phyloP scores from a whole-genome alignment of 2,113 vertebrate genomes.

The Carassius carassius region DNA sequence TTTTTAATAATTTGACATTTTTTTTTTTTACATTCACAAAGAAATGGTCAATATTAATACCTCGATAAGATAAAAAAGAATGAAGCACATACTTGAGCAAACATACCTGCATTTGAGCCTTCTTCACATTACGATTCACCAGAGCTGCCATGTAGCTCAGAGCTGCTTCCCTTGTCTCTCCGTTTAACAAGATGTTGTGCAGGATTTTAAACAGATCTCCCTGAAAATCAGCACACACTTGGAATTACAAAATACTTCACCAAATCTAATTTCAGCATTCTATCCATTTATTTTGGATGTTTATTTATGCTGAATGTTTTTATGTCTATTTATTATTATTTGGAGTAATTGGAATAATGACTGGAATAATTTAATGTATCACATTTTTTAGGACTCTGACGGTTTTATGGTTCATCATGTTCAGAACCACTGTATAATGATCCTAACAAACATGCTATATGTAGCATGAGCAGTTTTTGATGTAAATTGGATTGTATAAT shows the following conservation, averaged over 20 bases:
- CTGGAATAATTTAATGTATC: not conserved
- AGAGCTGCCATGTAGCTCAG: constrained; percentile 94
- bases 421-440: too few relatives aligned
- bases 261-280: not conserved
- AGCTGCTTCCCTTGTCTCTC: constrained; percentile 93
- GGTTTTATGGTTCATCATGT: too few relatives aligned
- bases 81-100: not conserved
- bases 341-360: not conserved
- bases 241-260: not conserved
- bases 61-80: not conserved
- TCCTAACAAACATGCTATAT: too few relatives aligned
- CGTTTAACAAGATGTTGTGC: constrained; percentile 91
- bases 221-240: constrained; percentile 66
- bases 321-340: not conserved
- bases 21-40: not conserved
- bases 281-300: not conserved
- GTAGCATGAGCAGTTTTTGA: too few relatives aligned
- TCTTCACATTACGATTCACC: constrained; percentile 96
- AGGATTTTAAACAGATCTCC: constrained; percentile 96
- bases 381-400: not conserved
- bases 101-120: constrained; percentile 96
- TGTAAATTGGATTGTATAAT: too few relatives aligned
- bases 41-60: not conserved
- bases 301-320: not conserved
- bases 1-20: not conserved